Base-by-base conservation (phyloP, 2,113 vertebrate genomes). In the Phalacrocorax brasilianus region DNA sequence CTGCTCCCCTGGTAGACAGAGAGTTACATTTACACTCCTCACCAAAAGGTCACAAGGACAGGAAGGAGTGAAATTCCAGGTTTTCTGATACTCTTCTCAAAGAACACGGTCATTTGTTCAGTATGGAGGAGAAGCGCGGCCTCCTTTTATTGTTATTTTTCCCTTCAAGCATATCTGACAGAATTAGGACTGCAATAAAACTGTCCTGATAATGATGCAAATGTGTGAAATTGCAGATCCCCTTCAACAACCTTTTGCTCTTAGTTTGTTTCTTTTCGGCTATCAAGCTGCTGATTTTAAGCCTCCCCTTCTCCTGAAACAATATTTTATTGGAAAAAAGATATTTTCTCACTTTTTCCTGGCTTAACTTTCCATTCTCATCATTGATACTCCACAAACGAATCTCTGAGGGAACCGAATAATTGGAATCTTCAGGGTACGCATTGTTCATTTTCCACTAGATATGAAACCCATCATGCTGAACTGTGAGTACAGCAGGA, bases 391-490 rank as follows among this genome's bases (percentile, higher is more conserved):
- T 88, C 88, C 40, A 55, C 91, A 85, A 71, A 80, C 4, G 27
- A 93, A 72, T 85, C 75, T 95, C 75, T 95, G 89, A 96, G 70
- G 55, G 63, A 92, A 77, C 67, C 0, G 1, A 78, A 89, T 92
- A 97, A 96, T 97, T 97, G 91, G 84, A 96, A 96, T 96, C 95
- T 96, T 97, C 92, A 90, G 93, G 92, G 93, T 94, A 83, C 4
- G 20, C 90, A 98, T 98, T 98, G 97, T 98, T 98, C 96, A 97
- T 97, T 95, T 93, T 88, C 95, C 97, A 98, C 96, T 98, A 91
- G 98, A 98, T 98, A 98, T 98, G 98, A 98, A 99, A 98, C 91
- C 91, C 96, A 92, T 96, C 97, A 91, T 96, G 95, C 94, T 93
- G 87, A 90, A 95, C 90, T 79, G 88, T 96, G 96, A 98, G 91